Base-by-base conservation (phyloP, 2,888 invertebrate genomes). In the Aporophyla nigra region DNA sequence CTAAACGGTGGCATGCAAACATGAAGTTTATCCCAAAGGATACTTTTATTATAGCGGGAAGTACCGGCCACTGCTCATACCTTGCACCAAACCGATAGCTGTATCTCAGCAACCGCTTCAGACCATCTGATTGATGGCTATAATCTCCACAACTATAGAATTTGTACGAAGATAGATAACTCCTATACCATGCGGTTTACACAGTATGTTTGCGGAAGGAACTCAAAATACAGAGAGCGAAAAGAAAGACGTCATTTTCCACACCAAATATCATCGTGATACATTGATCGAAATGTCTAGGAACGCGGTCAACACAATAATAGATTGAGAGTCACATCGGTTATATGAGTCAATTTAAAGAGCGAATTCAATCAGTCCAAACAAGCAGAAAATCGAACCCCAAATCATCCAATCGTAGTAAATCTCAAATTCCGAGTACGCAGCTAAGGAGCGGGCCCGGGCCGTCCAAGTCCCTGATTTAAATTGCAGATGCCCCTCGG, bases 381-480 rank as follows among this genome's bases (percentile, higher is more conserved):
- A 95, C 94, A 96, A 95, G 95, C 95, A 93, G 95, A 96, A 95
- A 96, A 96, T 96, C 96, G 96, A 96, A 96, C 95, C 94, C 93
- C 93, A 95, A 96, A 95, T 95, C 95, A 95, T 95, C 95, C 93
- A 95, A 95, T 95, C 95, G 96, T 94, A 94, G 94, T 93, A 95
- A 96, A 96, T 96, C 95, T 94, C 93, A 92, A 95, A 96, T 95
- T 95, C 95, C 93, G 93, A 95, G 94, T 94, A 91, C 94, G 93
- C 93, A 92, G 94, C 94, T 93, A 95, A 96, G 96, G 95, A 95
- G 95, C 91, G 93, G 93, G 93, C 93, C 95, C 94, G 94, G 94
- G 94, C 94, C 95, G 93, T 91, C 92, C 95, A 94, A 95, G 94
- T 92, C 94, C 94, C 95, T 95, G 95, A 96, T 96, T 96, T 96